phyloP scores from a whole-genome alignment of 2,797 vertebrate genomes.

The Urocyon cinereoargenteus region DNA sequence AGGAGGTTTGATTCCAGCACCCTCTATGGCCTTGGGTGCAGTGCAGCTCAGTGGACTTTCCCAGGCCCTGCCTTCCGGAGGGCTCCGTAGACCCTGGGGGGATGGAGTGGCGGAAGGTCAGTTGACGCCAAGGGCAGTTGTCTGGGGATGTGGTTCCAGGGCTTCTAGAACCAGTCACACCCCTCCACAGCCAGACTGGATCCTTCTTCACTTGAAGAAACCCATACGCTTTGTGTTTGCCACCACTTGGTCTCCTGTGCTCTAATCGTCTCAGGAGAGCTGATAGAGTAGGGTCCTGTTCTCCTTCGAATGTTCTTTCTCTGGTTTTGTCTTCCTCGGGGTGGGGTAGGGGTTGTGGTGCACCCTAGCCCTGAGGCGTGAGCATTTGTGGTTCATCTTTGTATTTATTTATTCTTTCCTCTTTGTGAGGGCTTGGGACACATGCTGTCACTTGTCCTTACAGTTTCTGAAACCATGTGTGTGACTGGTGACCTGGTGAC shows the following conservation, averaged over 20 bases:
- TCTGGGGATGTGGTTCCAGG: background rate
- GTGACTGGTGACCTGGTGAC: background rate
- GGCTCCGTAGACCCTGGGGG: background rate
- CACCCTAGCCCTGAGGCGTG: background rate
- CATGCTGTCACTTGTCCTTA: slow-evolving; percentile 81
- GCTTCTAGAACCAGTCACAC: rapidly evolving
- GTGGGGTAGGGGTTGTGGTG: background rate
- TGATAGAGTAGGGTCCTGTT: slow-evolving; percentile 68
- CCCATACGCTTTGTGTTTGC: background rate
- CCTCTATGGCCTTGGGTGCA: slow-evolving; percentile 84
- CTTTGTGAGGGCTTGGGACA: slow-evolving; percentile 84
- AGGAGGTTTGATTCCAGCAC: slow-evolving; percentile 86
- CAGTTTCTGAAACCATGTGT: slow-evolving; percentile 80
- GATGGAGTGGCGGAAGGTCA: background rate
- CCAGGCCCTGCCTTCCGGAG: background rate
- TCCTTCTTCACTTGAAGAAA: background rate
- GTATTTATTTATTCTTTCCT: slow-evolving; percentile 88
- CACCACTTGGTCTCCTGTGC: background rate
- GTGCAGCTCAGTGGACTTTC: background rate
- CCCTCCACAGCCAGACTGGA: background rate
- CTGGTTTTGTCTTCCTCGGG: background rate
- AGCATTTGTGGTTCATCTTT: slow-evolving; percentile 77
- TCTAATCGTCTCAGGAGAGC: slow-evolving; percentile 74
- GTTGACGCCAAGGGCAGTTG: background rate
- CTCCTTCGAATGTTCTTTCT: background rate